A percentile compares a stretch with the other conserved stretches of the same genome.
Conservation (phyloP, 2,888 invertebrate genomes). For the Trachelus tabidus region DNA sequence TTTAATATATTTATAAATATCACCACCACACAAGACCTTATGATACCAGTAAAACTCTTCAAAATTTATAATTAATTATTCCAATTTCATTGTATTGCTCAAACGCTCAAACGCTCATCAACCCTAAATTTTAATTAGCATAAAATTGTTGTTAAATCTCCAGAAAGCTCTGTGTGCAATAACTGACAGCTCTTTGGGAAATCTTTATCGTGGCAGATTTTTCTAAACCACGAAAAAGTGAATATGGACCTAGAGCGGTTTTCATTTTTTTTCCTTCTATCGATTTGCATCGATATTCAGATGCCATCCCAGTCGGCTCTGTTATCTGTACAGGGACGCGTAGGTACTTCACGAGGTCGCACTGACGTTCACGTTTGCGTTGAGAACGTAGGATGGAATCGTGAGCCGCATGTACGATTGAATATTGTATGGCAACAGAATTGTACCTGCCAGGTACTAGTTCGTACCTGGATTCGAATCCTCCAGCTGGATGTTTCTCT, state of each 20-base stretch:
- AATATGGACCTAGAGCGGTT: not conserved
- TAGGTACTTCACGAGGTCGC: not conserved
- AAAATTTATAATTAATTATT: no score
- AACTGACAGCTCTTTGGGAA: not conserved
- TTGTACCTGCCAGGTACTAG: not conserved
- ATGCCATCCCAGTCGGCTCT: not conserved
- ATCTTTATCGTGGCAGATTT: not conserved
- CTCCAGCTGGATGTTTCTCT: not conserved
- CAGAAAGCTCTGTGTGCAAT: no score
- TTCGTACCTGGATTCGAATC: not conserved
- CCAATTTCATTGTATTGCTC: no score
- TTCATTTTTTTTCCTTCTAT: not conserved
- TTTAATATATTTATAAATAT: not conserved
- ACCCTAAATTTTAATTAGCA: no score
- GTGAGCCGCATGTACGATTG: not conserved
- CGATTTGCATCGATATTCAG: not conserved
- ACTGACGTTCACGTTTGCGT: not conserved
- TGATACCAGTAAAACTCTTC: no score
- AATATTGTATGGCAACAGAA: not conserved
- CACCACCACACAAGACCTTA: not conserved
- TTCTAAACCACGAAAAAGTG: not conserved
- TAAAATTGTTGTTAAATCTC: no score
- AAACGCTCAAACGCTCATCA: no score
- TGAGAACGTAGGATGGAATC: not conserved
- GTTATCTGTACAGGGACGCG: not conserved